Evolutionary conservation across 2,888 invertebrate genomes (phyloP).

Genomic region (Cyclophora punctaria): DNA sequence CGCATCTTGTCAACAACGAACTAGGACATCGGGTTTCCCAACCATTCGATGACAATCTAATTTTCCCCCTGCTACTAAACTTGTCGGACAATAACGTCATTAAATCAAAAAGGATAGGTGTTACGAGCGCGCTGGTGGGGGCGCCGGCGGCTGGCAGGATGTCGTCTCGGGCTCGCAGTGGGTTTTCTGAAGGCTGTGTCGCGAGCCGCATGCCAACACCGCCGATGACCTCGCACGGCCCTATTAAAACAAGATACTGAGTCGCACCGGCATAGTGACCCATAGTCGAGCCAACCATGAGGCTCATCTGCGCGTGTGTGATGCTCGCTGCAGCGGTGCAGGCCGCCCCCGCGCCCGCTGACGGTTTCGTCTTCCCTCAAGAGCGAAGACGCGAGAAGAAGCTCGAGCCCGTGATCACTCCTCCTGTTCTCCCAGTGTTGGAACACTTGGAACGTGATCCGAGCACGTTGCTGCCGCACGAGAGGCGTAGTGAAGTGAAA

Average conservation of each 20-base stretch:
- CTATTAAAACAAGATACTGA: constrained; percentile 69
- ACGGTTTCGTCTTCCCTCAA: constrained; percentile 57
- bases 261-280: constrained; percentile 50
- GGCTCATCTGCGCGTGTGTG: constrained; percentile 49
- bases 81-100: constrained; percentile 50
- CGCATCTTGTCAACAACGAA: constrained; percentile 13
- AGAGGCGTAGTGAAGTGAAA: constrained; percentile 36
- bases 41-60: constrained; percentile 32
- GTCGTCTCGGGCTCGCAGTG: constrained; percentile 60
- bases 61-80: constrained; percentile 36
- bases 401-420: constrained; percentile 62
- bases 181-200: constrained; percentile 74
- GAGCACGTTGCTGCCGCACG: constrained; percentile 56
- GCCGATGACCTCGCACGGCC: constrained; percentile 61
- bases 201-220: constrained; percentile 73
- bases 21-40: constrained; percentile 55
- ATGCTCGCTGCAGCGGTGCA: constrained; percentile 28
- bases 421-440: constrained; percentile 65
- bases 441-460: constrained; percentile 70
- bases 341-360: constrained; percentile 44
- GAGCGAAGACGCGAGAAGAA: constrained; percentile 51
- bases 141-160: constrained; percentile 55
- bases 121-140: constrained; percentile 42
- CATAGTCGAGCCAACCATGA: constrained; percentile 49
- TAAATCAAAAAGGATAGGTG: constrained; percentile 45